Conservation (phyloP, 2,888 invertebrate genomes). For the Cyclophora punctaria region DNA sequence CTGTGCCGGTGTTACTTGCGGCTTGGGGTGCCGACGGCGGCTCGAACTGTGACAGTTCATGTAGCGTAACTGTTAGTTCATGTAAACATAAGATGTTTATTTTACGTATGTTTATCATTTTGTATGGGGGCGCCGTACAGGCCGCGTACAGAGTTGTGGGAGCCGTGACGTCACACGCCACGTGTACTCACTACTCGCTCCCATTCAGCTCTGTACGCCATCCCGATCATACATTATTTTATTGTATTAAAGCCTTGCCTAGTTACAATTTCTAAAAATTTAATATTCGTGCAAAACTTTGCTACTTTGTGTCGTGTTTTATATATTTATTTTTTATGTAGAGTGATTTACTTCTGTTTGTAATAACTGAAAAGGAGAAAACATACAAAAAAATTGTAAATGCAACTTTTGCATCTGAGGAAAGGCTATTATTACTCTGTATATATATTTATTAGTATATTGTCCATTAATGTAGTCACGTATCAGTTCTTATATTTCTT, state of each 20-base stretch:
- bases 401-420: slow-evolving; percentile 52
- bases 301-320: slow-evolving; percentile 67
- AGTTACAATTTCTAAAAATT: slow-evolving; percentile 50
- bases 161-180: not conserved
- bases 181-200: slow-evolving; percentile 2
- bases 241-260: slow-evolving; percentile 57
- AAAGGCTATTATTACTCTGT: slow-evolving; percentile 46
- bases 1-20: not conserved
- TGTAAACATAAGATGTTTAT: slow-evolving; percentile 71
- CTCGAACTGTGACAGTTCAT: slow-evolving; percentile 53
- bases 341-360: slow-evolving; percentile 70
- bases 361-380: slow-evolving; percentile 61
- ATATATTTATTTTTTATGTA: slow-evolving; percentile 65
- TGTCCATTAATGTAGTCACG: slow-evolving; percentile 49
- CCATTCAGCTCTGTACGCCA: slow-evolving; percentile 24
- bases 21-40: slow-evolving; percentile 2
- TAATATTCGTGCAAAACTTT: slow-evolving; percentile 51
- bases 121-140: slow-evolving; percentile 25
- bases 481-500: slow-evolving; percentile 48
- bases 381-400: slow-evolving; percentile 51
- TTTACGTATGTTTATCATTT: slow-evolving; percentile 61
- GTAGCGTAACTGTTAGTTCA: slow-evolving; percentile 72
- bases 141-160: slow-evolving; percentile 3
- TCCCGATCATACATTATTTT: slow-evolving; percentile 43
- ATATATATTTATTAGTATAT: slow-evolving; percentile 66